Base-by-base conservation (phyloP, 1,140 invertebrate species). In the Streblospio benedicti region DNA sequence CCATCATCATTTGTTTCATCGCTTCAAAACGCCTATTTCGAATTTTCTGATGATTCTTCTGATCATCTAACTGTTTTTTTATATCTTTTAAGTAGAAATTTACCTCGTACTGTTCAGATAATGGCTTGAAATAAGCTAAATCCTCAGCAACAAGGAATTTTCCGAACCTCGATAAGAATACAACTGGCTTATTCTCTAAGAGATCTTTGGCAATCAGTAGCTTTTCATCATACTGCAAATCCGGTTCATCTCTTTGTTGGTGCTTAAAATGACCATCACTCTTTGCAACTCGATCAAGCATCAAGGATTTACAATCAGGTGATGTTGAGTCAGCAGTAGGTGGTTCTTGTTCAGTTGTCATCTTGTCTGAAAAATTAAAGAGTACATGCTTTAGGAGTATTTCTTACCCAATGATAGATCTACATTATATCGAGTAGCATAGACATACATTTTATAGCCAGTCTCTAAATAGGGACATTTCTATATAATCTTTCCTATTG, bases 21-120 rank as follows among this genome's bases (percentile, higher is more conserved):
- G 91, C 91, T 71, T 86, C 83, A 74, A 85, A 95, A 47, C 92
- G 80, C 64, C 89, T 79, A 75, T 94, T 93, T 74, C 85, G 89
- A 0, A 86, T 76, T 33, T 59, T 64, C 52, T 54, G 63, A 60
- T 57, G 56, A 6, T 30, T 18, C 28, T 31, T 50, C 12, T 6
- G 9, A 49, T 25, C 59, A 52, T 70, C 64, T 20, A 64, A 64
- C 14, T 51, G 53, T 61, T 79, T 75, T 57, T 77, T 77, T 20
- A 89, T 79, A 64, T 81, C 69, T 57, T 73, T 72, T 14, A 81
- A 53, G 71, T 87, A 80, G 67, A 84, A 81, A 57, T 79, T 77
- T 2, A 85, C 77, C 69, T 85, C 83, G 67, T 85, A 83, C 52
- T 83, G 74, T 31, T 75, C 68, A 31, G 77, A 73, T 52, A 59